Conservation (phyloP, 2,888 invertebrate genomes). For the Watsonalla binaria region DNA sequence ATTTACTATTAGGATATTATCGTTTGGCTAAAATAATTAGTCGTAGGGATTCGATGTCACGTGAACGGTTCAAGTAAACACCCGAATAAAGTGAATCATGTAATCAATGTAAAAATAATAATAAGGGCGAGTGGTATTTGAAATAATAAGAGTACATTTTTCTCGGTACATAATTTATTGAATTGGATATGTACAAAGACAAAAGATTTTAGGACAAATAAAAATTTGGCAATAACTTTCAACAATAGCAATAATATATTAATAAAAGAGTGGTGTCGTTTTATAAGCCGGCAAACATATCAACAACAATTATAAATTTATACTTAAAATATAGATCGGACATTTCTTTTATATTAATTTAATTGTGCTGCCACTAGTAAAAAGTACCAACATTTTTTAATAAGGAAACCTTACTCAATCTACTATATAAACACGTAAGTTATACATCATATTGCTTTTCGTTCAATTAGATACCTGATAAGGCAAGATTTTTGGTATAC, state of each 20-base stretch:
- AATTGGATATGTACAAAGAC: slow-evolving; percentile 75
- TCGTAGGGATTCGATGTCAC: no score
- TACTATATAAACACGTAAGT: no score
- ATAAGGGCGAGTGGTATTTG: slow-evolving; percentile 10
- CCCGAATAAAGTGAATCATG: no score
- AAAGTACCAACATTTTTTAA: not conserved
- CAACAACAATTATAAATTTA: slow-evolving; percentile 61
- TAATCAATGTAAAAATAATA: no score
- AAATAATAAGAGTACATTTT: slow-evolving; percentile 32
- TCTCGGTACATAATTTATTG: slow-evolving; percentile 74
- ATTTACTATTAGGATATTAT: no score
- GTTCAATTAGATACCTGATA: not conserved
- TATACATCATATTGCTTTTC: not conserved
- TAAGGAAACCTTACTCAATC: no score
- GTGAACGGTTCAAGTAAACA: no score
- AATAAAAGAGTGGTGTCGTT: slow-evolving; percentile 51
- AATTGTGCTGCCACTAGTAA: slow-evolving; percentile 7
- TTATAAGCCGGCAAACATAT: slow-evolving; percentile 59
- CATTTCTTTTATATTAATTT: slow-evolving; percentile 18
- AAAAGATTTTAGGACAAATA: slow-evolving; percentile 69
- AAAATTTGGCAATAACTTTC: slow-evolving; percentile 73
- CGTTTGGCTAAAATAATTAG: no score
- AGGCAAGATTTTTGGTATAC: not conserved
- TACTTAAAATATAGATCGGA: slow-evolving; percentile 53
- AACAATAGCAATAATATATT: slow-evolving; percentile 70